Conservation (phyloP, 92 coral and sea anemone genomes). For the Epizoanthus rinbou region DNA sequence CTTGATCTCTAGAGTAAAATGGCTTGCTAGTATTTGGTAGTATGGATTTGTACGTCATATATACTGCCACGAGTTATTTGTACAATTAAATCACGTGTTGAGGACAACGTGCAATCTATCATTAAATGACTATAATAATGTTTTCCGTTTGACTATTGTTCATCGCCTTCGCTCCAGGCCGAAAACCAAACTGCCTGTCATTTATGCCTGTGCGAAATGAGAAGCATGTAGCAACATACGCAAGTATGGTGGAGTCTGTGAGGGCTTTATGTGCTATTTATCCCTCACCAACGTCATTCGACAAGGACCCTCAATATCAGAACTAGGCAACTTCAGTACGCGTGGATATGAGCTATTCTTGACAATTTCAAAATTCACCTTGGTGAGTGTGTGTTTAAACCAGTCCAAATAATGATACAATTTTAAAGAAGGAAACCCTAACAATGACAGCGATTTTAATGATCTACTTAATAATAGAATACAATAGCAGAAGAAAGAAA, state of each 20-base stretch:
- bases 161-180: conserved; percentile 4
- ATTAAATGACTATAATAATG: conserved; percentile 45
- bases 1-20: not conserved
- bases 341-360: conserved; percentile 21
- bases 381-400: not conserved
- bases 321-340: not conserved
- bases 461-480: not conserved
- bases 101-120: conserved; percentile 33
- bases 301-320: conserved; percentile 4
- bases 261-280: not conserved
- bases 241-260: not conserved
- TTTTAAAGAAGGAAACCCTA: conserved; percentile 4
- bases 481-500: conserved; percentile 29
- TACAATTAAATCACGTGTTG: conserved; percentile 9
- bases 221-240: conserved; percentile 22
- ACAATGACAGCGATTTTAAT: not conserved
- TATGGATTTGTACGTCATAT: not conserved
- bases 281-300: conserved; percentile 29
- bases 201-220: conserved; percentile 25
- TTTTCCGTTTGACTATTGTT: conserved; percentile 38
- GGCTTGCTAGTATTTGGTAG: not conserved
- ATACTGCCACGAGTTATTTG: conserved; percentile 17
- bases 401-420: conserved; percentile 23
- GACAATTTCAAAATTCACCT: not conserved
- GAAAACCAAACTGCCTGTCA: conserved; percentile 33